phyloP scores from a whole-genome alignment of 2,113 vertebrate genomes.

The Perca schrenkii region DNA sequence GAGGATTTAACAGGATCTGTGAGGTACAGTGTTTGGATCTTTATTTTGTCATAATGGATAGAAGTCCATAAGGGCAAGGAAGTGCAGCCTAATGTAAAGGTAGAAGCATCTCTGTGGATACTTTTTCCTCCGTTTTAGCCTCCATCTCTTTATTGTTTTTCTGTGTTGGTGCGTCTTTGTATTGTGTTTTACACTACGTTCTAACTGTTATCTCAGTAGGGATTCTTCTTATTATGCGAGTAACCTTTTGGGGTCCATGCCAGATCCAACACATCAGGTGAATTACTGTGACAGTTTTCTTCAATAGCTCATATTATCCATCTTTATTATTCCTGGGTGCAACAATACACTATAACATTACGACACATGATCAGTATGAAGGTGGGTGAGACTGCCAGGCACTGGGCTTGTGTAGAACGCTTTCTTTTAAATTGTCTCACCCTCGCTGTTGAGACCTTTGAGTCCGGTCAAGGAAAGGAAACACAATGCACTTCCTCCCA shows the following conservation, averaged over 20 bases:
- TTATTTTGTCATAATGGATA: not conserved
- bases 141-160: not conserved
- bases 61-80: not conserved
- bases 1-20: not conserved
- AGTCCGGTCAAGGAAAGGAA: slow-evolving; percentile 33
- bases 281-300: not conserved
- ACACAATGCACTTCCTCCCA: slow-evolving; percentile 51
- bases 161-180: not conserved
- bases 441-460: not conserved
- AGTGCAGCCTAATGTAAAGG: too few relatives aligned
- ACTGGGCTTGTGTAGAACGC: not conserved
- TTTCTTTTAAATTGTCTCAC: slow-evolving; percentile 15
- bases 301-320: not conserved
- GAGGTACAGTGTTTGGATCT: not conserved
- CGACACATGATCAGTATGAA: not conserved
- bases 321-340: slow-evolving; percentile 7
- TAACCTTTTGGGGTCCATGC: slow-evolving; percentile 18
- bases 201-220: not conserved
- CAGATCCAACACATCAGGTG: slow-evolving; percentile 14
- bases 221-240: not conserved
- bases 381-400: slow-evolving; percentile 1
- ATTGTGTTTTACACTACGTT: not conserved
- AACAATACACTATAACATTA: not conserved
- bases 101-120: not conserved
- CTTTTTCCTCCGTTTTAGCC: not conserved